Evolutionary conservation across 2,113 vertebrate species (phyloP).

Genomic region (Progne subis): DNA sequence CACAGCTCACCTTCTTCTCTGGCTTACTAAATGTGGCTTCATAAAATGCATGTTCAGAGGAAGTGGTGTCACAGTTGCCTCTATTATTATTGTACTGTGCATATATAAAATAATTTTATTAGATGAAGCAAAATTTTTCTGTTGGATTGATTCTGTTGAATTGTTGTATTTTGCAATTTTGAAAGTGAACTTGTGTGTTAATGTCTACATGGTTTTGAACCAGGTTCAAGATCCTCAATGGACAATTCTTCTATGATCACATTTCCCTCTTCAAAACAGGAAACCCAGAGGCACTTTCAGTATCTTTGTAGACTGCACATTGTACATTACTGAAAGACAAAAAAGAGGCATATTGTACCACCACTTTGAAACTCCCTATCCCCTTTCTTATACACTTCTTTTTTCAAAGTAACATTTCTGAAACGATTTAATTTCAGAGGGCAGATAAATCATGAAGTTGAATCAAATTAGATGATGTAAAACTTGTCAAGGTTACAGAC

Average conservation of each 20-base stretch:
- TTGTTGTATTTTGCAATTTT: neutral
- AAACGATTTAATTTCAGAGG: constrained; percentile 2
- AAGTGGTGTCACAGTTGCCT: neutral
- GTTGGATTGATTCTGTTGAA: neutral
- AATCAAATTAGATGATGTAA: constrained; percentile 16
- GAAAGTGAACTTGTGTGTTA: neutral
- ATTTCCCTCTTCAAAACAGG: neutral
- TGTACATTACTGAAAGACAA: neutral
- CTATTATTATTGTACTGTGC: neutral
- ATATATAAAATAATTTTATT: neutral
- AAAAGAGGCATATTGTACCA: neutral
- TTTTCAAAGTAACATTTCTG: constrained; percentile 20
- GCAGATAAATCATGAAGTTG: constrained; percentile 31
- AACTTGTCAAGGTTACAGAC: constrained; percentile 35
- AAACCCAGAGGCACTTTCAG: neutral
- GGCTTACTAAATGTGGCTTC: neutral
- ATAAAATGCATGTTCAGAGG: neutral
- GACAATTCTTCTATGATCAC: neutral
- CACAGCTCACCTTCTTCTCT: neutral
- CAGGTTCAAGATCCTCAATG: neutral
- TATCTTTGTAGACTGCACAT: neutral
- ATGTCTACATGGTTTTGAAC: neutral
- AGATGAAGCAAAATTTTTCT: neutral
- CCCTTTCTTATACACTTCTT: neutral
- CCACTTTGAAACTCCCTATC: neutral